Evolutionary conservation across 2,888 invertebrate genomes (phyloP).

Genomic region (Patella pellucida): DNA sequence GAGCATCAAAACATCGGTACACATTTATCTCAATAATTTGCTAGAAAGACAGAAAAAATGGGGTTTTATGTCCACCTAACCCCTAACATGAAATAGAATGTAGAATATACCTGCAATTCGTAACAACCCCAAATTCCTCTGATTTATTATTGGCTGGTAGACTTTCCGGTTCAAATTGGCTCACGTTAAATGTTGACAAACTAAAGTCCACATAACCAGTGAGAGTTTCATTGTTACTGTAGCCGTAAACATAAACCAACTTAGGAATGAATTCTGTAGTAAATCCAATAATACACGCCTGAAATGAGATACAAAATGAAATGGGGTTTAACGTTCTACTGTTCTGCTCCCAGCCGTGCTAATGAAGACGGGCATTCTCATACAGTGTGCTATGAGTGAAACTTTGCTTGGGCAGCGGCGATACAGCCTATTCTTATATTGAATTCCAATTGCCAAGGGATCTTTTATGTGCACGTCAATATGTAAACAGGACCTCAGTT

Average conservation of each 20-base stretch:
- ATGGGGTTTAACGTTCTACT: too few relatives aligned
- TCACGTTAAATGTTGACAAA: conserved; percentile 61
- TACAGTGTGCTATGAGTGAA: too few relatives aligned
- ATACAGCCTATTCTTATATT: too few relatives aligned
- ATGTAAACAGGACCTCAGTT: too few relatives aligned
- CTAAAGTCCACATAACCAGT: conserved; percentile 61
- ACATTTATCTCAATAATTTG: too few relatives aligned
- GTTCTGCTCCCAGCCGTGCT: too few relatives aligned
- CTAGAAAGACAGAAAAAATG: too few relatives aligned
- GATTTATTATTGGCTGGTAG: conserved; percentile 40
- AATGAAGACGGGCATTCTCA: too few relatives aligned
- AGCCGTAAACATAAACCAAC: conserved; percentile 86
- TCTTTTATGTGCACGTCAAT: background rate
- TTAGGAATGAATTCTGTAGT: conserved; percentile 98
- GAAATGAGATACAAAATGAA: conserved; percentile 62
- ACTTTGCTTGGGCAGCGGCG: too few relatives aligned
- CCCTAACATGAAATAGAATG: too few relatives aligned
- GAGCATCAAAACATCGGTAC: too few relatives aligned
- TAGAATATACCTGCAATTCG: conserved; percentile 54
- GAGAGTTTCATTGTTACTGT: conserved; percentile 43
- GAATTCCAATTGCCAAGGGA: background rate
- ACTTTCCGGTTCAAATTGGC: conserved; percentile 54
- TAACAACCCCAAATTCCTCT: conserved; percentile 48
- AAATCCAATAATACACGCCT: conserved; percentile 98
- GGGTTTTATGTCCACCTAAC: too few relatives aligned